Base-by-base conservation (phyloP, 2,797 vertebrate genomes). In the Tympanoctomys barrerae region DNA sequence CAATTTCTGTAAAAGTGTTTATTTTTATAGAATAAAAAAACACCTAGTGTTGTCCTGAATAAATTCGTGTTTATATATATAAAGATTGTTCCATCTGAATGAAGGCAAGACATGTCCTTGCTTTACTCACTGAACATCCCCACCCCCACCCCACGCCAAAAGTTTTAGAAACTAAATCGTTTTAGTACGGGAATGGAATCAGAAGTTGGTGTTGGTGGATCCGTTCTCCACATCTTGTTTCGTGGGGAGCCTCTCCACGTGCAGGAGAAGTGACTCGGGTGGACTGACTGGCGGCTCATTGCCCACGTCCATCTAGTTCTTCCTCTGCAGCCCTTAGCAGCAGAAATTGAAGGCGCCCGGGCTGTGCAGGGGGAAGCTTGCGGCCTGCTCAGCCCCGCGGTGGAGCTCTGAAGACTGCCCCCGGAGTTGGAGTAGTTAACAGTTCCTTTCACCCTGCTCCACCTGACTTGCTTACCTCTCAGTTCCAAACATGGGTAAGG, bases 21-120 rank as follows among this genome's bases (percentile, higher is more conserved):
- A 39, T 49, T 89, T 90, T 95, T 90, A 75, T 14, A 88, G 64
- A 90, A 88, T 79, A 75, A 82, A 64, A 26, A 26, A 73, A 59
- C 33, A n/a, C 71, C 1, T 84, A 61, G 8, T 89, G 39, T 84
- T 82, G 57, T 24, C 46, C 39, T 64, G 78, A 68, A 71, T 66
- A 88, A 87, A 87, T 5, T 33, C 22, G 4, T 64, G 19, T 82
- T 22, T 75, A 39, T 88, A 7, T 86, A 12, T 66, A 49, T 89
- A 87, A 88, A 90, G 73, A 78, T 82, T 70, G 52, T 85, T 85
- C n/a, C 19, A 87, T 22, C 79, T 92, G 68, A 28, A 0, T 79
- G 70, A 89, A 52, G 59, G 54, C 14, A 28, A 92, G 66, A 28
- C 66, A 22, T 75, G 11, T 52, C 10, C 79, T 89, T 79, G 73